Evolutionary conservation across 2,797 vertebrate species (phyloP).

Genomic region (Girardinus metallicus): DNA sequence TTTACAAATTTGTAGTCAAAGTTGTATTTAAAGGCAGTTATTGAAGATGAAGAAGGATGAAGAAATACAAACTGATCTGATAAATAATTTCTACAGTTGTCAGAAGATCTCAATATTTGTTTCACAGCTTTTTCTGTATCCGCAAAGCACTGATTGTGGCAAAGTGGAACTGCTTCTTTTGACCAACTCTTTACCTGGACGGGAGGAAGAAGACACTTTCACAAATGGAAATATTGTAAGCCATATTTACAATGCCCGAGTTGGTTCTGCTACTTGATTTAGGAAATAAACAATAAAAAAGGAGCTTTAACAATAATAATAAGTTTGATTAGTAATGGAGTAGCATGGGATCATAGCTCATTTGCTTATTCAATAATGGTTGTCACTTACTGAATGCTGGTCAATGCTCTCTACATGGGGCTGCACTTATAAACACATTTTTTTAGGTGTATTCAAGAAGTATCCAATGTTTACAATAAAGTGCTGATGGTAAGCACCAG

Average conservation of each 20-base stretch:
- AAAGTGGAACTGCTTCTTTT: neutral
- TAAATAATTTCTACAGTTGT: neutral
- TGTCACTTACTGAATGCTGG: neutral
- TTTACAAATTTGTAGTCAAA: neutral
- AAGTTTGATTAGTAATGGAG: neutral
- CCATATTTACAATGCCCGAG: neutral
- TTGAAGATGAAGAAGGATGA: neutral
- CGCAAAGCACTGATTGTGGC: neutral
- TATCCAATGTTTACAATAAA: neutral
- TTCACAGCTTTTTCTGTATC: neutral
- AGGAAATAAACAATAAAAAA: neutral
- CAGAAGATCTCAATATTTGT: neutral
- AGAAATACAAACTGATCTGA: neutral
- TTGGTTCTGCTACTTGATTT: neutral
- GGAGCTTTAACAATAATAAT: neutral
- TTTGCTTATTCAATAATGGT: neutral
- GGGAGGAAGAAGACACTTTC: neutral
- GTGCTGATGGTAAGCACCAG: neutral
- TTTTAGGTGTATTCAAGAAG: neutral
- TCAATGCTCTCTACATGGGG: neutral
- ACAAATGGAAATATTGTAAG: neutral
- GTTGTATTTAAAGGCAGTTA: neutral
- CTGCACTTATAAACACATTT: neutral
- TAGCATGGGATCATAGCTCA: neutral
- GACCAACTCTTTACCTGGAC: neutral